Evolutionary conservation across 2,113 vertebrate species (phyloP).

Genomic region (Sarotherodon lohbergeri): DNA sequence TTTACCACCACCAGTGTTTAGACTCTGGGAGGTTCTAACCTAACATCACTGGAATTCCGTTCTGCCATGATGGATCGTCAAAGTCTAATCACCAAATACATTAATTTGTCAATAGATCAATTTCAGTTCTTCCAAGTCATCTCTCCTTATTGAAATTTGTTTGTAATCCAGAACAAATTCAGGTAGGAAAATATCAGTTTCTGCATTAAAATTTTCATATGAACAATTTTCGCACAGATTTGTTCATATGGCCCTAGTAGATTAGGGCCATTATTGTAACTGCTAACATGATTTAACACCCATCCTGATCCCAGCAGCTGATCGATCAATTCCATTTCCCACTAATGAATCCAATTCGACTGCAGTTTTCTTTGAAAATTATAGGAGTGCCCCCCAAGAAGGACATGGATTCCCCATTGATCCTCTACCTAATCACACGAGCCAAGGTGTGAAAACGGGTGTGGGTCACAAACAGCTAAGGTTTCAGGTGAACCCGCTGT

Average conservation of each 20-base stretch:
- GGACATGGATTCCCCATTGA: background rate
- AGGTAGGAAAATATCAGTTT: fast-evolving
- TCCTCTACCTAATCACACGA: background rate
- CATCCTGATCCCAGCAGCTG: conserved; percentile 50
- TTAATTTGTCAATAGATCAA: background rate
- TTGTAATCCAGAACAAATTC: background rate
- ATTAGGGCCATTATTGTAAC: background rate
- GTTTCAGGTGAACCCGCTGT: background rate
- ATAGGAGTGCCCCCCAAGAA: background rate
- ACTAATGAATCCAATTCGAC: conserved; percentile 44
- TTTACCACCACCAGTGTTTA: background rate
- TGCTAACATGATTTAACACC: conserved; percentile 30
- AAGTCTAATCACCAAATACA: background rate
- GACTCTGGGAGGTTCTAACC: background rate
- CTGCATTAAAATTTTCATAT: background rate
- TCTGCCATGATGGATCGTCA: background rate
- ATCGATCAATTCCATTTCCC: conserved; percentile 55
- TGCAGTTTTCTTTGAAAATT: background rate
- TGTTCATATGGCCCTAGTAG: background rate
- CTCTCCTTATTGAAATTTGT: fast-evolving
- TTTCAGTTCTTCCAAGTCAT: background rate
- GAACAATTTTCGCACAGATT: background rate
- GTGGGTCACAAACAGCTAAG: background rate
- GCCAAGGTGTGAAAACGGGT: background rate
- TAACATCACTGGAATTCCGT: fast-evolving